phyloP scores from a whole-genome alignment of 2,888 invertebrate genomes.

The Troides aeacus region DNA sequence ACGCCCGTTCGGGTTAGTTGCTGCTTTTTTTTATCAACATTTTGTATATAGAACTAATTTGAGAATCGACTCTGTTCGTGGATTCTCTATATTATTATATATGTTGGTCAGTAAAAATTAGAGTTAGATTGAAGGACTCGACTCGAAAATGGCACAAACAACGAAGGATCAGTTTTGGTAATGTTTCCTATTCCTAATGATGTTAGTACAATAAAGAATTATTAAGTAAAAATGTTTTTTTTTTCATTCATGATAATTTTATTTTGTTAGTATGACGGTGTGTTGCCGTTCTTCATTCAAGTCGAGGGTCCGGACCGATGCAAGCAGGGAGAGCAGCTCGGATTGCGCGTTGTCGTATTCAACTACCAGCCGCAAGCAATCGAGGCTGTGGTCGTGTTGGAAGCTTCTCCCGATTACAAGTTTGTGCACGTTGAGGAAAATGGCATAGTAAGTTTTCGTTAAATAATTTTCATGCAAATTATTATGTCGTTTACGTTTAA shows the following conservation, averaged over 20 bases:
- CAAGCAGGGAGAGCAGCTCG: constrained; percentile 95
- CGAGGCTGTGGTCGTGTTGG: constrained; percentile 92
- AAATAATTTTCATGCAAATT: background rate
- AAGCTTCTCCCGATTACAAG: constrained; percentile 91
- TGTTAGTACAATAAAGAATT: too few relatives aligned
- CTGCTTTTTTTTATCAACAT: too few relatives aligned
- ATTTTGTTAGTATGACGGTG: constrained; percentile 86
- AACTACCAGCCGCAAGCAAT: constrained; percentile 93
- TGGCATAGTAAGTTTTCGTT: constrained; percentile 82
- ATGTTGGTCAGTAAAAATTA: too few relatives aligned
- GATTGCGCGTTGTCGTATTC: constrained; percentile 94
- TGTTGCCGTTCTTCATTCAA: constrained; percentile 96
- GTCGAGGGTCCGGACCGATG: constrained; percentile 93
- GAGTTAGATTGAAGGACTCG: too few relatives aligned
- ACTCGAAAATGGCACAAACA: too few relatives aligned
- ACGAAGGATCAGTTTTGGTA: too few relatives aligned
- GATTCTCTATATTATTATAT: too few relatives aligned
- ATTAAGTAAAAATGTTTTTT: too few relatives aligned
- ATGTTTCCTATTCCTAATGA: too few relatives aligned
- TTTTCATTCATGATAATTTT: too few relatives aligned
- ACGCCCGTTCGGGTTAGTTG: constrained; percentile 84
- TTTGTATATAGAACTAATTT: too few relatives aligned
- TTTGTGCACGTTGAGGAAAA: constrained; percentile 95
- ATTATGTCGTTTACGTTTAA: background rate
- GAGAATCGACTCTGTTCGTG: too few relatives aligned